These are phyloP conservation scores for Noctua pronuba DNA, from an alignment of 2,888 invertebrate genomes.

Conservation along the genomic window DNA sequence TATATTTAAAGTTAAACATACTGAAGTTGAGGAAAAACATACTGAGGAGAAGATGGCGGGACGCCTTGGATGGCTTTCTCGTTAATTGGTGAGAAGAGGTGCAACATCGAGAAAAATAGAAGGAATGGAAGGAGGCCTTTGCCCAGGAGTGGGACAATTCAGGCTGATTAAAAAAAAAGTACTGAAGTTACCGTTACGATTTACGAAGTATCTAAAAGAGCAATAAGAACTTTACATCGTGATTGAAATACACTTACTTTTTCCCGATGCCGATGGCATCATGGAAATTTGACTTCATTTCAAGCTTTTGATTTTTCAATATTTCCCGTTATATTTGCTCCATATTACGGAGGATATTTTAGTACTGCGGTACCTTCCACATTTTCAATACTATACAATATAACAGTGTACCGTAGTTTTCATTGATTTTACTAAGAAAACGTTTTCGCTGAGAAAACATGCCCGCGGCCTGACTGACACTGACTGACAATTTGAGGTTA, in stretches of 20 bases:
- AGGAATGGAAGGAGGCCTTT: no score
- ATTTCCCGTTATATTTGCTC: neutral
- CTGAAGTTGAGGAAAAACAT: no score
- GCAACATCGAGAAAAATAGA: no score
- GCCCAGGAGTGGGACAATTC: no score
- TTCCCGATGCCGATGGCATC: neutral
- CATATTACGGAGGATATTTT: neutral
- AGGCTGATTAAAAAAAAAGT: no score
- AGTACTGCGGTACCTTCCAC: neutral
- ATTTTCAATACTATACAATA: neutral
- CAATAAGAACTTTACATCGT: neutral
- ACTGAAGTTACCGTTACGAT: neutral
- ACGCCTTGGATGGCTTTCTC: no score
- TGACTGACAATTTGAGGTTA: slow-evolving; percentile 63
- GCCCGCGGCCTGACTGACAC: slow-evolving; percentile 17
- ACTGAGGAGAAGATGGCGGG: no score
- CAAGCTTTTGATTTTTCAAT: neutral
- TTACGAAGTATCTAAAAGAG: neutral
- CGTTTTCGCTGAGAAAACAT: slow-evolving; percentile 10
- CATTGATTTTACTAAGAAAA: slow-evolving; percentile 8
- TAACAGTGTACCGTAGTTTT: neutral
- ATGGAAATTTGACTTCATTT: neutral
- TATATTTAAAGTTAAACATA: neutral
- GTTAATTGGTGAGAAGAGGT: no score
- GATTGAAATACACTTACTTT: neutral